phyloP scores from a whole-genome alignment of 2,888 invertebrate genomes.

The Nymphalis urticae region DNA sequence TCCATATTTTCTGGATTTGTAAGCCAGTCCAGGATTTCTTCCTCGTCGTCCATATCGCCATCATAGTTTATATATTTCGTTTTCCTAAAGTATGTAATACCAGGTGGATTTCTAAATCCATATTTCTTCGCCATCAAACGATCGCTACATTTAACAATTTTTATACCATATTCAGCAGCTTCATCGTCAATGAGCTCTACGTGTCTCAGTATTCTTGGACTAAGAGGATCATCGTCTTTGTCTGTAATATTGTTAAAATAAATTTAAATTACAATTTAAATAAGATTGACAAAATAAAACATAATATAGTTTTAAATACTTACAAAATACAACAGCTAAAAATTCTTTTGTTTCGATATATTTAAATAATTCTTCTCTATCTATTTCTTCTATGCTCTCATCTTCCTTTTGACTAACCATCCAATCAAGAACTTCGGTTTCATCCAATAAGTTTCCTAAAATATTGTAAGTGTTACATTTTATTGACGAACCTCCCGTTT shows the following conservation, averaged over 20 bases:
- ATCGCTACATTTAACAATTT: constrained; percentile 93
- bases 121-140: constrained; percentile 96
- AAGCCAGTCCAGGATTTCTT: constrained; percentile 94
- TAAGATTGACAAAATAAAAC: background rate
- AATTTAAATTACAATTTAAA: background rate
- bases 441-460: constrained; percentile 84
- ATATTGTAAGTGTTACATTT: constrained; percentile 58
- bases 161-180: constrained; percentile 94
- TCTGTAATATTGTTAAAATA: constrained; percentile 71
- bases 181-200: constrained; percentile 95
- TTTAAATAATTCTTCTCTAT: constrained; percentile 89
- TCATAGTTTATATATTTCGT: constrained; percentile 95
- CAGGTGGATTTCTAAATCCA: constrained; percentile 93
- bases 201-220: constrained; percentile 90
- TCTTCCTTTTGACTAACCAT: constrained; percentile 95
- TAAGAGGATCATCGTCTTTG: constrained; percentile 90
- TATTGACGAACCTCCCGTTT: constrained; percentile 47
- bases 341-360: constrained; percentile 95
- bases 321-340: constrained; percentile 95
- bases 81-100: constrained; percentile 94
- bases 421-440: constrained; percentile 93
- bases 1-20: constrained; percentile 97
- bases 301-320: constrained; percentile 70
- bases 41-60: constrained; percentile 95
- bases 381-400: constrained; percentile 94